Base-by-base conservation (phyloP, 2,113 vertebrate genomes). In the Heterocephalus glaber region DNA sequence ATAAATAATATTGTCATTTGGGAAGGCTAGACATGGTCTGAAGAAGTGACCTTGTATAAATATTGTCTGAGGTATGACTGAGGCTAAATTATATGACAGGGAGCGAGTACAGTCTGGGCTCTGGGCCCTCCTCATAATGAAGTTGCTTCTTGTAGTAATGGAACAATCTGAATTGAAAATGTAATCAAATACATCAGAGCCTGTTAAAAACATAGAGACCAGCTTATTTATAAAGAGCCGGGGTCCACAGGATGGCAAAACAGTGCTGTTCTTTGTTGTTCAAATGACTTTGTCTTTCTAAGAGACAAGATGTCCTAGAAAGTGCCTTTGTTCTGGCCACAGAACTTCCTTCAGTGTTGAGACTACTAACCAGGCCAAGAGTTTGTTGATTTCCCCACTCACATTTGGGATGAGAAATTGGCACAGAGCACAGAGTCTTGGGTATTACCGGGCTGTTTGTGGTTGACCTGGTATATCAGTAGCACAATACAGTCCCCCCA, bases 1-100 rank as follows among this genome's bases (percentile, higher is more conserved):
- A 98, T 98, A 98, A 98, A 98, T 98, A 98, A 99, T 98, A 98
- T 97, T 98, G 98, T 98, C 98, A 98, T 98, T 98, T 98, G 98
- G 98, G 98, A 97, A 98, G 98, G 97, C 98, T 98, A 98, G 98
- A 98, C 98, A 98, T 98, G 98, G 97, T 98, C 98, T 97, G 96
- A 98, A 98, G 98, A 98, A 98, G 98, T 98, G 98, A 98, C 98
- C 98, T 98, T 98, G 98, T 98, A 97, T 98, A 99, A 99, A 99
- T 99, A 98, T 98, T 98, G 98, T 98, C 98, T 98, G 98, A 98
- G 98, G 98, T 98, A 98, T 98, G 98, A 98, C 97, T 98, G 98
- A 98, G 96, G 96, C 97, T 98, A 98, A 99, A 98, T 98, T 99
- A 98, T 98, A 98, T 98, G 98, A 98, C 98, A 98, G 98, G 97